Evolutionary conservation across 2,113 vertebrate genomes (phyloP).

Genomic region (Pangasianodon gigas): DNA sequence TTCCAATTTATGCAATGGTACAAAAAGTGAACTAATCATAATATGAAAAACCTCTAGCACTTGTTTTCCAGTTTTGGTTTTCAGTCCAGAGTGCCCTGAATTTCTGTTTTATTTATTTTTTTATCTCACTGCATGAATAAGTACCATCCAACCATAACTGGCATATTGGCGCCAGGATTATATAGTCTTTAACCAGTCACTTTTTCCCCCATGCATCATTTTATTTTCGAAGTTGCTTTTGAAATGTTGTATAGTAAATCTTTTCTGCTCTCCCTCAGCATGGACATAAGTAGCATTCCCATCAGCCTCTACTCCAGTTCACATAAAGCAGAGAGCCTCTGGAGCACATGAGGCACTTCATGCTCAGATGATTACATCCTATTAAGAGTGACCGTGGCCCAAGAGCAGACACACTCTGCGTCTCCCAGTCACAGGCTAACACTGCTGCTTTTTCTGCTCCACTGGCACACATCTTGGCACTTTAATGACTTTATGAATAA

Average conservation of each 20-base stretch:
- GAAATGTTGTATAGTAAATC: background rate
- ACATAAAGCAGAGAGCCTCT: constrained; percentile 1
- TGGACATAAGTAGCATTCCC: background rate
- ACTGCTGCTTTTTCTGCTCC: constrained; percentile 57
- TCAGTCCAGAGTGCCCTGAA: background rate
- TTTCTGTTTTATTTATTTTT: background rate
- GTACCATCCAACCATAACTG: background rate
- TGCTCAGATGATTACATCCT: constrained; percentile 64
- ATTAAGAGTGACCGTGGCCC: constrained; percentile 60
- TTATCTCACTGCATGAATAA: background rate
- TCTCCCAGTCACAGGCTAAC: constrained; percentile 37
- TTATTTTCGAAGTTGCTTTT: background rate
- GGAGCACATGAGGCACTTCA: constrained; percentile 57
- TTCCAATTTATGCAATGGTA: background rate
- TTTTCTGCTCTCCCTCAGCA: background rate
- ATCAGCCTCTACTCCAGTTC: background rate
- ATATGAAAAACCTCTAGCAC: background rate
- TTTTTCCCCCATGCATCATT: background rate
- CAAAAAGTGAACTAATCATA: background rate
- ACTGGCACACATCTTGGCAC: constrained; percentile 54
- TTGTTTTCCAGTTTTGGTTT: background rate
- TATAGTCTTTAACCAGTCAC: background rate
- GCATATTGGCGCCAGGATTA: background rate
- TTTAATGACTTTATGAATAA: constrained; percentile 60
- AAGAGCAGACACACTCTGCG: constrained; percentile 44